Evolutionary conservation across 2,797 vertebrate genomes (phyloP).

Genomic region (Darevskia mixta): DNA sequence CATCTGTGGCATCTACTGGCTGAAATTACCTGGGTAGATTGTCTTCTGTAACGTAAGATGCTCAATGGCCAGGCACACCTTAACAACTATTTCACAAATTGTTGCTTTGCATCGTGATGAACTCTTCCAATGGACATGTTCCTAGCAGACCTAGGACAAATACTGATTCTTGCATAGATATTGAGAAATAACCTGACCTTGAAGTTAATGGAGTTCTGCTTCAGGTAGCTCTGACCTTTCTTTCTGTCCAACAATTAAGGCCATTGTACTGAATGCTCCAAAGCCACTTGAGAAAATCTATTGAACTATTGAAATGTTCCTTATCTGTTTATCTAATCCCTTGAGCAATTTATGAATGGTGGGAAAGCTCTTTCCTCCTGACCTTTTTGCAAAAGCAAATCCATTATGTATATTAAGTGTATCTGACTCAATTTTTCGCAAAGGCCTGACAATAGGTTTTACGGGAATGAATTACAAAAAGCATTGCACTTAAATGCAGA

Average conservation of each 20-base stretch:
- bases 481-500: background rate
- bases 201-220: too few species aligned
- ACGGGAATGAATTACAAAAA: background rate
- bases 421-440: background rate
- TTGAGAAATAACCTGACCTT: too few species aligned
- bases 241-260: rapidly evolving
- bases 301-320: background rate
- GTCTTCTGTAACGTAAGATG: too few species aligned
- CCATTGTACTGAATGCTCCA: background rate
- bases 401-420: background rate
- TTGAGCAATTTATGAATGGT: background rate
- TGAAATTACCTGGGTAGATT: too few species aligned
- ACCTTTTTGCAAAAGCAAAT: background rate
- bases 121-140: too few species aligned
- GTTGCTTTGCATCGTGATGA: too few species aligned
- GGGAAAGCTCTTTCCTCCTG: background rate
- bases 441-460: background rate
- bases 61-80: too few species aligned
- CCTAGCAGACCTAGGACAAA: too few species aligned
- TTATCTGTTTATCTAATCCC: background rate
- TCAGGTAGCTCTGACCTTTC: too few species aligned
- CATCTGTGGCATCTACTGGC: too few species aligned
- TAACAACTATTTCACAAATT: too few species aligned
- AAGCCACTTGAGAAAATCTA: background rate
- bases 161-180: too few species aligned